Conservation (phyloP, 1,140 invertebrate genomes). For the silkworm (Bombyx mori) region DNA sequence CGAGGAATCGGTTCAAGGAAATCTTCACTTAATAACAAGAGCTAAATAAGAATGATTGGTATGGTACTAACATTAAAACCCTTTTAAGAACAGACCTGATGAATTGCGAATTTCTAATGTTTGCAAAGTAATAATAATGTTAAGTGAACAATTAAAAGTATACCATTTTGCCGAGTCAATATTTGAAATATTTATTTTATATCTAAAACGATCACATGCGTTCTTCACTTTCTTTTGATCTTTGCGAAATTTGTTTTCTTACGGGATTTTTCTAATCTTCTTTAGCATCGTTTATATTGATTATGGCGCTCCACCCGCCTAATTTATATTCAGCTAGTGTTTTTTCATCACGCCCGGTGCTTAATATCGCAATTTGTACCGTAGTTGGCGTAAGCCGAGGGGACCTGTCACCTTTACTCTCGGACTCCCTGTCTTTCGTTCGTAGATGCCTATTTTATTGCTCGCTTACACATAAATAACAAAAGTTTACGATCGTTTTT, state of each 20-base stretch:
- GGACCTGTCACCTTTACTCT: constrained; percentile 56
- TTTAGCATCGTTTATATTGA: constrained; percentile 70
- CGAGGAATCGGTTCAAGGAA: no score
- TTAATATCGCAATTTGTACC: constrained; percentile 70
- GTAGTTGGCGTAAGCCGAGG: constrained; percentile 63
- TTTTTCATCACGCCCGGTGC: constrained; percentile 69
- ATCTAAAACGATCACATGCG: neutral
- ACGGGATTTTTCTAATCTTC: constrained; percentile 70
- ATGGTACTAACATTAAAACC: no score
- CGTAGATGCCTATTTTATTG: constrained; percentile 45
- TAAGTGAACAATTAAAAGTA: no score
- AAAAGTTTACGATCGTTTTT: constrained; percentile 38
- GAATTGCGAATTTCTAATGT: no score
- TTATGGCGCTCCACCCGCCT: constrained; percentile 63
- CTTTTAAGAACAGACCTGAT: no score
- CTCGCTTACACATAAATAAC: constrained; percentile 45
- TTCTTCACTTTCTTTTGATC: constrained; percentile 36
- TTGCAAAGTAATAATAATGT: no score
- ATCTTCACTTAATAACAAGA: no score
- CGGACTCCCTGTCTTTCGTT: constrained; percentile 44
- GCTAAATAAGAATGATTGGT: no score
- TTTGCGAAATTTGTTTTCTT: constrained; percentile 63
- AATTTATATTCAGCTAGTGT: constrained; percentile 71
- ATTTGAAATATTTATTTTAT: no score
- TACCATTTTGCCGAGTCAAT: no score